These are phyloP conservation scores for Linnaemya tessellans DNA, from an alignment of 2,888 invertebrate species.

Conservation along the genomic window DNA sequence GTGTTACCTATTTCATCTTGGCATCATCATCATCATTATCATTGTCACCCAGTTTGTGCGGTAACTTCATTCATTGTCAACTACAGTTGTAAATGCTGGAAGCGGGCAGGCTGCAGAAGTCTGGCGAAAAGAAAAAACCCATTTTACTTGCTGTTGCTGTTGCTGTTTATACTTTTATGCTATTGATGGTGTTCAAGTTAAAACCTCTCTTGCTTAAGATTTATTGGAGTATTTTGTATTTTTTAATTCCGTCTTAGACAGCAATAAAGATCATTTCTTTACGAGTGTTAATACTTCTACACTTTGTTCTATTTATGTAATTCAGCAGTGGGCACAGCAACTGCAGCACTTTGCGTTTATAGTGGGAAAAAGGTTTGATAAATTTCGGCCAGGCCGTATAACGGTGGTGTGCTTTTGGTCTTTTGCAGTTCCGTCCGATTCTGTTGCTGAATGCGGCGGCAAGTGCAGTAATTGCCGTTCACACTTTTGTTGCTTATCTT, in stretches of 20 bases:
- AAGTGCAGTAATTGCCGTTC: slow-evolving; percentile 73
- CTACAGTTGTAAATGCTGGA: slow-evolving; percentile 58
- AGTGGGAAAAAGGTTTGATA: slow-evolving; percentile 34
- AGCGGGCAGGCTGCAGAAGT: slow-evolving; percentile 16
- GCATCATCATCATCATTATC: slow-evolving; percentile 43
- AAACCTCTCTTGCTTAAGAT: slow-evolving; percentile 71
- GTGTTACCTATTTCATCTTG: slow-evolving; percentile 36
- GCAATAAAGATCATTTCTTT: slow-evolving; percentile 71
- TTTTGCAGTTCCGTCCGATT: slow-evolving; percentile 73
- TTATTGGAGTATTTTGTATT: slow-evolving; percentile 70
- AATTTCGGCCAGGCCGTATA: slow-evolving; percentile 51
- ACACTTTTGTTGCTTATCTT: slow-evolving; percentile 79
- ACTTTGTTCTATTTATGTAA: slow-evolving; percentile 64
- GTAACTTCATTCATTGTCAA: slow-evolving; percentile 69
- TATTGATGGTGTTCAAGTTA: slow-evolving; percentile 56
- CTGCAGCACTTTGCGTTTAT: slow-evolving; percentile 41
- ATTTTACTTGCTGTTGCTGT: slow-evolving; percentile 12
- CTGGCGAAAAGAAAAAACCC: slow-evolving; percentile 18
- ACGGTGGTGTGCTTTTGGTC: slow-evolving; percentile 73
- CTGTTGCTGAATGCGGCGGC: slow-evolving; percentile 70
- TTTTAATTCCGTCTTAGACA: slow-evolving; percentile 71
- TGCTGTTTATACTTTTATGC: slow-evolving; percentile 32
- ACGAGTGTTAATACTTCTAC: slow-evolving; percentile 48
- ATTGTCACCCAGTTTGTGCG: slow-evolving; percentile 71
- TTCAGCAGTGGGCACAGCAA: slow-evolving; percentile 51